These are phyloP conservation scores for Plagiodera versicolora DNA, from an alignment of 2,888 invertebrate species.

Conservation along the genomic window DNA sequence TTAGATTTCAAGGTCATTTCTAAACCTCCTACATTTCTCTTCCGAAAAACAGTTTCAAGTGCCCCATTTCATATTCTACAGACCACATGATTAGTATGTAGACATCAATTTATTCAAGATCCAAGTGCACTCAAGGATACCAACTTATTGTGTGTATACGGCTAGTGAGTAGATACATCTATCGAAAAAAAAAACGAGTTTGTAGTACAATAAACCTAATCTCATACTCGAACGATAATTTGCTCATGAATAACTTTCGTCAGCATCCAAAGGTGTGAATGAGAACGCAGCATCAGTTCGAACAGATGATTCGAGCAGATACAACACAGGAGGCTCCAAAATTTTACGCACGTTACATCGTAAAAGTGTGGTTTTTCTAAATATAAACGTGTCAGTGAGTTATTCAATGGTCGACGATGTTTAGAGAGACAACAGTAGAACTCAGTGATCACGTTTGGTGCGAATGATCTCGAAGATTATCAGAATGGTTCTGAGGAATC, in stretches of 20 bases:
- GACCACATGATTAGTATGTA: no score
- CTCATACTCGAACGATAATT: neutral
- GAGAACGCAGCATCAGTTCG: neutral
- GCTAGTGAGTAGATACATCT: no score
- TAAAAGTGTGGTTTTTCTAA: neutral
- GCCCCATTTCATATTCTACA: no score
- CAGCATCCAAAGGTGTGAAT: neutral
- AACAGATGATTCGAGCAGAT: neutral
- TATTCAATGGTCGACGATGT: neutral
- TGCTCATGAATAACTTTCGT: neutral
- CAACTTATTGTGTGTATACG: neutral
- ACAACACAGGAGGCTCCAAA: no score
- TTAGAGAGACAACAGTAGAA: neutral
- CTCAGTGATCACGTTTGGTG: neutral
- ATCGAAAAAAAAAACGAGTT: neutral
- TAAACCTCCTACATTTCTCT: no score
- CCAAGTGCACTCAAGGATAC: neutral
- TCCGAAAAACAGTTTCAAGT: no score
- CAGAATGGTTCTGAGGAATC: no score
- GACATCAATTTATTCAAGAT: neutral
- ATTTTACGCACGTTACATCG: neutral
- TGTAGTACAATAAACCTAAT: neutral
- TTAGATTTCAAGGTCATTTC: no score
- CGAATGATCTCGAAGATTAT: no score
- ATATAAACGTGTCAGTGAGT: slow-evolving; percentile 1